A percentile compares a stretch with the other conserved stretches of the same genome.
These are phyloP conservation scores for Centropristis striata DNA, from an alignment of 2,113 vertebrate genomes.

Conservation along the genomic window DNA sequence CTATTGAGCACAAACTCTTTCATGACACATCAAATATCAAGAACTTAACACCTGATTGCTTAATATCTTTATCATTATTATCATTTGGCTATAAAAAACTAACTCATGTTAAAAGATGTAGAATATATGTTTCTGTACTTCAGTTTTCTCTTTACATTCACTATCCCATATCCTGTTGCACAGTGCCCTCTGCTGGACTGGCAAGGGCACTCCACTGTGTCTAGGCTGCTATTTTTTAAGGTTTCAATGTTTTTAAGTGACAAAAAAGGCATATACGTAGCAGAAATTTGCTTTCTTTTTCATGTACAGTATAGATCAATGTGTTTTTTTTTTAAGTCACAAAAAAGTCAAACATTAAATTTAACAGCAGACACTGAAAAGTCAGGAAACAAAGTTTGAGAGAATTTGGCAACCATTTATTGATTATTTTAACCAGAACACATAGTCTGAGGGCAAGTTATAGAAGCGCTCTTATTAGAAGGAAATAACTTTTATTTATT, in stretches of 20 bases:
- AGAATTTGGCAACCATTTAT: too few species aligned
- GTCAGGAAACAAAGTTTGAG: too few species aligned
- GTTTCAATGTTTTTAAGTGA: neutral
- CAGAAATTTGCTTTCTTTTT: neutral
- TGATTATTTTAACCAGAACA: too few species aligned
- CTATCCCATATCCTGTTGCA: constrained; percentile 1
- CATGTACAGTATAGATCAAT: too few species aligned
- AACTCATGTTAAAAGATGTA: neutral
- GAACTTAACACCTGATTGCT: neutral
- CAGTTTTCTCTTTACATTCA: neutral
- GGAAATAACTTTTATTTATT: too few species aligned
- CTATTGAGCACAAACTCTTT: neutral
- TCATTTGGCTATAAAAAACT: neutral
- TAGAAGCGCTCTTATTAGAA: too few species aligned
- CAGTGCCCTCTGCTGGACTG: constrained; percentile 50
- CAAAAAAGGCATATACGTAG: neutral
- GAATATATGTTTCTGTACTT: neutral
- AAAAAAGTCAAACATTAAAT: too few species aligned
- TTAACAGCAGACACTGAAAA: too few species aligned
- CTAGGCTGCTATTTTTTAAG: neutral
- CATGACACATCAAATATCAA: neutral
- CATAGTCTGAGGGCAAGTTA: too few species aligned
- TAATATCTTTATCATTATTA: neutral
- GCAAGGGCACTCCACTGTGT: neutral
- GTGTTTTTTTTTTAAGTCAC: too few species aligned